Conservation (phyloP, 2,888 invertebrate genomes). For the Mechanitis messenoides region DNA sequence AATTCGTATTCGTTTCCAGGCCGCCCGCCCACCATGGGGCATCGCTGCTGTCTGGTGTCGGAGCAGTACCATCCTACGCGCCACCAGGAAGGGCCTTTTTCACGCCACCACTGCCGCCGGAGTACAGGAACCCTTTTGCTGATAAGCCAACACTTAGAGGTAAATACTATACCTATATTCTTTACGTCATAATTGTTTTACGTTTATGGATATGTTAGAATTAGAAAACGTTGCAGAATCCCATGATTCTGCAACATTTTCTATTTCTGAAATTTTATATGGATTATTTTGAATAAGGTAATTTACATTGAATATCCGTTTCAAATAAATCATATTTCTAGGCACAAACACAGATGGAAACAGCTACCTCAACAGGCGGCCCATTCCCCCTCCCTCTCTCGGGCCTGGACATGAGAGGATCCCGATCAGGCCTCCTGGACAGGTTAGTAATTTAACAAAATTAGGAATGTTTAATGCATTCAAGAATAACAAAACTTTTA, state of each 20-base stretch:
- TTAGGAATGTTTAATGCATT: neutral
- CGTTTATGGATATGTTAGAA: no score
- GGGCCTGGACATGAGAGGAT: conserved; percentile 89
- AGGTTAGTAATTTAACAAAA: conserved; percentile 46
- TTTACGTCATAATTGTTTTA: neutral
- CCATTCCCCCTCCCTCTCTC: conserved; percentile 88
- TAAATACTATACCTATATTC: conserved; percentile 11
- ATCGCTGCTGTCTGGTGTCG: conserved; percentile 79
- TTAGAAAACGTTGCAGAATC: no score
- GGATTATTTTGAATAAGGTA: neutral
- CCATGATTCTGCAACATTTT: no score
- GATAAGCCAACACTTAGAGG: conserved; percentile 91
- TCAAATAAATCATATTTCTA: conserved; percentile 36
- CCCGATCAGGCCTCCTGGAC: conserved; percentile 86
- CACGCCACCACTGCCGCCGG: conserved; percentile 89
- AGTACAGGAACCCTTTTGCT: conserved; percentile 90
- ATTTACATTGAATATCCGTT: neutral
- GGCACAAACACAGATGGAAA: conserved; percentile 78
- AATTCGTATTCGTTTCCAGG: conserved; percentile 39
- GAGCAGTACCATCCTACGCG: conserved; percentile 88
- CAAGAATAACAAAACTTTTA: neutral
- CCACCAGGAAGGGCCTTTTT: conserved; percentile 87
- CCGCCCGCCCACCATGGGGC: conserved; percentile 76
- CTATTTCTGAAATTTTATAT: neutral
- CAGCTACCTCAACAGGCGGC: conserved; percentile 82